phyloP scores from a whole-genome alignment of 1,140 invertebrate genomes.

The Drosophila burlai region DNA sequence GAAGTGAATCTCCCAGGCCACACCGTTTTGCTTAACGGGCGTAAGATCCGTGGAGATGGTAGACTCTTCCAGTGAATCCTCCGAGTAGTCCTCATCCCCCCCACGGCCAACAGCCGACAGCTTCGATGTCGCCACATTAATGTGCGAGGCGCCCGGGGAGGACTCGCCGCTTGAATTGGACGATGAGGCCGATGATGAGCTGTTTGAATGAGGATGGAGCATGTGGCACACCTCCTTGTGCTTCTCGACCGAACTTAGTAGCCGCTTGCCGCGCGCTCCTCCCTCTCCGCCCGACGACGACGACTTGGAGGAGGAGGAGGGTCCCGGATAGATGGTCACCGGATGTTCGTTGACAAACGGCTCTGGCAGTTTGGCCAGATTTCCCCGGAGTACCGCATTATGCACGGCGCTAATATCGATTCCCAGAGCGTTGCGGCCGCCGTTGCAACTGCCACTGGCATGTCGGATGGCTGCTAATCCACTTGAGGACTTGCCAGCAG shows the following conservation, averaged over 20 bases:
- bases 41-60: conserved; percentile 86
- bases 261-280: conserved; percentile 85
- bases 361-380: conserved; percentile 80
- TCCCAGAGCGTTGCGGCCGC: conserved; percentile 76
- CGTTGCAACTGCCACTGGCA: conserved; percentile 74
- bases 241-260: conserved; percentile 89
- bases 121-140: conserved; percentile 52
- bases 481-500: conserved; percentile 37
- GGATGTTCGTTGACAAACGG: conserved; percentile 87
- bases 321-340: conserved; percentile 88
- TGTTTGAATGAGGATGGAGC: conserved; percentile 73
- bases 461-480: conserved; percentile 42
- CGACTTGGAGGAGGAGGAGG: conserved; percentile 43
- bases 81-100: conserved; percentile 88
- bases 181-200: conserved; percentile 61
- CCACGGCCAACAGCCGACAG: not conserved
- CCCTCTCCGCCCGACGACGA: conserved; percentile 40
- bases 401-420: conserved; percentile 85
- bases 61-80: conserved; percentile 92
- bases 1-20: conserved; percentile 93
- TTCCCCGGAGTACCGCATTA: conserved; percentile 81
- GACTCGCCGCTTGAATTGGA: conserved; percentile 66
- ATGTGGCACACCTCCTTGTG: conserved; percentile 91
- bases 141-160: conserved; percentile 64
- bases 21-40: conserved; percentile 90